Conservation (phyloP, 2,888 invertebrate genomes). For the Lepidochitona cinerea region DNA sequence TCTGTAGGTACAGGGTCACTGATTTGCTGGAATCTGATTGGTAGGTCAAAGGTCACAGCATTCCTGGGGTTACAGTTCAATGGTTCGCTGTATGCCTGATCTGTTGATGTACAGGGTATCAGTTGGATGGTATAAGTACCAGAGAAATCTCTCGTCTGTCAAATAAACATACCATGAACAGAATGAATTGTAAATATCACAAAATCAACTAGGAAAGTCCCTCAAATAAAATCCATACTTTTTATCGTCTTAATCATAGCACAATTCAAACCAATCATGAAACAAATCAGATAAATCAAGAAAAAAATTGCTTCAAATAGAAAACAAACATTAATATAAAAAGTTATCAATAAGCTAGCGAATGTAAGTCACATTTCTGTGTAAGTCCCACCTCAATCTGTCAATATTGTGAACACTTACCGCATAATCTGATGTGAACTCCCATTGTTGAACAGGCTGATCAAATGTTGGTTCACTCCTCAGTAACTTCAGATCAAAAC, state of each 20-base stretch:
- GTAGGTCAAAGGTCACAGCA: slow-evolving; percentile 65
- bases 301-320: no score
- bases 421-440: slow-evolving; percentile 66
- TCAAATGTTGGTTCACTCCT: slow-evolving; percentile 64
- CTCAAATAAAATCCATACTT: no score
- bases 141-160: slow-evolving; percentile 68
- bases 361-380: no score
- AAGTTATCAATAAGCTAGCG: no score
- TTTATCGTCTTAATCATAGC: no score
- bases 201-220: no score
- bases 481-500: slow-evolving; percentile 61
- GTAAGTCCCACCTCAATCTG: no score
- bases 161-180: slow-evolving; percentile 9
- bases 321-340: no score
- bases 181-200: no score
- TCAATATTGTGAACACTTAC: no score
- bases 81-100: slow-evolving; percentile 53
- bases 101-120: slow-evolving; percentile 64
- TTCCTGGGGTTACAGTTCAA: slow-evolving; percentile 61
- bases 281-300: no score
- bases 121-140: slow-evolving; percentile 65
- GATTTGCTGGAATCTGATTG: slow-evolving; percentile 69
- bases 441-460: slow-evolving; percentile 68
- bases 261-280: no score
- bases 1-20: slow-evolving; percentile 68